These are phyloP conservation scores for Gonocerus acuteangulatus DNA, from an alignment of 2,888 invertebrate genomes.

Conservation along the genomic window DNA sequence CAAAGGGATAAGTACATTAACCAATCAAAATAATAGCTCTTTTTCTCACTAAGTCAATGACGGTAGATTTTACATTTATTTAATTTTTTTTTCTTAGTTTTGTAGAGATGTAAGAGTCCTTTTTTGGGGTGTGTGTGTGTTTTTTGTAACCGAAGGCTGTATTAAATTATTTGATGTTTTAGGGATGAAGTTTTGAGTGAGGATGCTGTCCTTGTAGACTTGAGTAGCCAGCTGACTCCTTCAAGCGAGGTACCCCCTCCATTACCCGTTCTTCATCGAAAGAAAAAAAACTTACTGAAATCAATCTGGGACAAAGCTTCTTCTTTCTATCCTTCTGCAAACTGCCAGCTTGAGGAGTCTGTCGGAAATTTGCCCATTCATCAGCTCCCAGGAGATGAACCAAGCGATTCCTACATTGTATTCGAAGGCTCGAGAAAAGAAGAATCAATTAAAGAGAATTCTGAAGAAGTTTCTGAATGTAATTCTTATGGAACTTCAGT, in stretches of 20 bases:
- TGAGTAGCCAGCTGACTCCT: conserved; percentile 36
- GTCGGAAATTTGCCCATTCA: conserved; percentile 5
- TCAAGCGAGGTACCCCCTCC: conserved; percentile 29
- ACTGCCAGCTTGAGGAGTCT: conserved; percentile 16
- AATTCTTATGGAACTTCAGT: conserved; percentile 1
- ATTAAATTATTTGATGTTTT: conserved; percentile 4
- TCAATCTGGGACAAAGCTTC: conserved; percentile 34
- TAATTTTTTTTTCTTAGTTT: no score
- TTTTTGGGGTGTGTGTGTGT: no score
- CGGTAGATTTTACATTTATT: no score
- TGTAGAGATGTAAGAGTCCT: no score
- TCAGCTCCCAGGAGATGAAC: conserved; percentile 26
- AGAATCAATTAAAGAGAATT: neutral
- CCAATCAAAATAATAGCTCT: no score
- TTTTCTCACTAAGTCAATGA: no score
- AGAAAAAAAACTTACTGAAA: conserved; percentile 29
- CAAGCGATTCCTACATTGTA: conserved; percentile 47
- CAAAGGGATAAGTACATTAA: no score
- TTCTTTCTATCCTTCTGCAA: conserved; percentile 26
- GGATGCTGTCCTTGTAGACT: conserved; percentile 31
- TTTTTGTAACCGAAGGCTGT: no score
- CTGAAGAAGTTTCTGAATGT: conserved; percentile 6
- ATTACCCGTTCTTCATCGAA: neutral
- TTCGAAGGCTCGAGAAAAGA: conserved; percentile 42
- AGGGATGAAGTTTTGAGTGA: conserved; percentile 25